phyloP scores from a whole-genome alignment of 2,888 invertebrate genomes.

The Xylophagus ater region DNA sequence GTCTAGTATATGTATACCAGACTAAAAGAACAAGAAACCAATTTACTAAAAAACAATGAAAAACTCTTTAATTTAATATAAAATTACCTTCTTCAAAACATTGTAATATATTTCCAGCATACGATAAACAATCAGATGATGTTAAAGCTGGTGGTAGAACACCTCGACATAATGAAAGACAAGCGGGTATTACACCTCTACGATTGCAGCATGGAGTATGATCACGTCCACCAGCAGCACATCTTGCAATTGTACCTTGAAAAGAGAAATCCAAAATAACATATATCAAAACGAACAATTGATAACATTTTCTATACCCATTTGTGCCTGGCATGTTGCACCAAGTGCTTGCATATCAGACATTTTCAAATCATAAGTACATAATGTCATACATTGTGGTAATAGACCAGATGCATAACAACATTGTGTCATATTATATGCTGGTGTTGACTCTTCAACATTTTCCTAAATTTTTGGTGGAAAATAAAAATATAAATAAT shows the following conservation, averaged over 20 bases:
- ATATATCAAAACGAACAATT: background rate
- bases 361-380: constrained; percentile 73
- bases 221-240: constrained; percentile 52
- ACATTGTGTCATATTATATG: constrained; percentile 70
- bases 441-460: constrained; percentile 38
- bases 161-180: constrained; percentile 64
- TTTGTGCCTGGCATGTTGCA: constrained; percentile 62
- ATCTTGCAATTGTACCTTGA: constrained; percentile 36
- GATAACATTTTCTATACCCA: constrained; percentile 44
- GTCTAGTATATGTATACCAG: no score
- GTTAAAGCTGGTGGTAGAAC: constrained; percentile 45
- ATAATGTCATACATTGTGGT: constrained; percentile 58
- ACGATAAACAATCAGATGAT: constrained; percentile 60
- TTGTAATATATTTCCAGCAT: constrained; percentile 72
- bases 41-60: no score
- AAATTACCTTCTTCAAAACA: constrained; percentile 71
- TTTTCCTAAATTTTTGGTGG: constrained; percentile 19
- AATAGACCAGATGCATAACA: constrained; percentile 54
- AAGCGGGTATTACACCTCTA: constrained; percentile 57
- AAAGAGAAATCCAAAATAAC: background rate
- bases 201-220: constrained; percentile 64
- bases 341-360: constrained; percentile 63
- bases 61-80: background rate
- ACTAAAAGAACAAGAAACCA: no score
- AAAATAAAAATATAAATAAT: no score